Conservation (phyloP, 2,113 vertebrate species). For the Amphilophus citrinellus region DNA sequence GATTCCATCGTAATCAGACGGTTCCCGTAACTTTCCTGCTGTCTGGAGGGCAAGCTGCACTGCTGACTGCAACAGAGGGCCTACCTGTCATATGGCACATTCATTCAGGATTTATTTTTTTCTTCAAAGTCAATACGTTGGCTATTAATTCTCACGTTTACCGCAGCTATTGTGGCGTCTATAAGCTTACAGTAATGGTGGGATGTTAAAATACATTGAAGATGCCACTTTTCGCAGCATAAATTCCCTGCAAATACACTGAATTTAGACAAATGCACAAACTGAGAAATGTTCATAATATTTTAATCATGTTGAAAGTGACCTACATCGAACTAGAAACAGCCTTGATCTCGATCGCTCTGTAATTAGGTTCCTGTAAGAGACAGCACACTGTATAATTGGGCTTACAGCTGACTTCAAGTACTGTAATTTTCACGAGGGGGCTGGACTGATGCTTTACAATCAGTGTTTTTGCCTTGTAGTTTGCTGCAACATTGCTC, state of each 20-base stretch:
- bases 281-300: not conserved
- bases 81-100: conserved; percentile 58
- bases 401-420: not conserved
- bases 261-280: not conserved
- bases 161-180: not conserved
- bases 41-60: conserved; percentile 69
- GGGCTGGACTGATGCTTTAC: not conserved
- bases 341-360: conserved; percentile 18
- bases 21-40: conserved; percentile 69
- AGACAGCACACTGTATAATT: not conserved
- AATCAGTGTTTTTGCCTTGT: not conserved
- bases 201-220: not conserved
- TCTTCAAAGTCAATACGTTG: not conserved
- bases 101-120: conserved; percentile 32
- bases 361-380: conserved; percentile 15
- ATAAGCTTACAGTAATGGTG: not conserved
- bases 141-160: conserved; percentile 23
- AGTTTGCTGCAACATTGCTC: not conserved
- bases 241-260: not conserved
- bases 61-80: conserved; percentile 30
- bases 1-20: conserved; percentile 74
- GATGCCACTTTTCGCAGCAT: not conserved
- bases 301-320: conserved; percentile 2
- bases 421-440: conserved; percentile 1
- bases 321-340: not conserved